Base-by-base conservation (phyloP, 2,888 invertebrate species). In the Vandiemenella viatica region DNA sequence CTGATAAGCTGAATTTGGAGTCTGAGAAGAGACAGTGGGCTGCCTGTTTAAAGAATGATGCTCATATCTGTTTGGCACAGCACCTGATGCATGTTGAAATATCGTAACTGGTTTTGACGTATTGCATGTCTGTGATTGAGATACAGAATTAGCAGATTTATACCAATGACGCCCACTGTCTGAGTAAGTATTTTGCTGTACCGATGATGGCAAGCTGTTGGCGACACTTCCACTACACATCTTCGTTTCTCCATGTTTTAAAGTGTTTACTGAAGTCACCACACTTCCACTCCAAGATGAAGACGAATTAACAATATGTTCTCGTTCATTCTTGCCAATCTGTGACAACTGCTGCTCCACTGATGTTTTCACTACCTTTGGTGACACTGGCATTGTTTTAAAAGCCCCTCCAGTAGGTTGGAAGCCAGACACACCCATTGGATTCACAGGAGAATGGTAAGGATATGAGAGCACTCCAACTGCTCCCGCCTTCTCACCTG, bases 401-500 rank as follows among this genome's bases (percentile, higher is more conserved):
- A 93, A 92, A 37, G 92, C 91, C 17, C 91, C 90, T 7, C 69
- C 69, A 47, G 86, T 90, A 1, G 92, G 91, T 65, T 92, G 92
- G 70, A 93, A 93, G 58, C 84, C 85, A 57, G 84, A 82, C 49
- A 86, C 78, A 42, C 88, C 88, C 41, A 80, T 80, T 17, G 88
- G 88, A 70, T 87, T 88, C 45, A 80, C 76, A 47, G 80, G 80
- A 55, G 80, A 78, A 58, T 73, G 75, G 62, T 79, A 80, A 52
- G 77, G 76, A 59, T 73, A 72, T 1, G 69, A 70, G 55, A 72
- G 70, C 55, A 76, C 65, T 10, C 65, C 63, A 16, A 60, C 67
- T 51, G 62, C 66, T 57, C 57, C 65, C 46, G 62, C 61, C 55
- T 67, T 66, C 50, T 64, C 65, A 55, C 67, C 67, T 43, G 69